Evolutionary conservation across 2,797 vertebrate genomes (phyloP), one percentile per base, ranked within the genome.

Genomic region (Xiphorhynchus erythropygius): DNA sequence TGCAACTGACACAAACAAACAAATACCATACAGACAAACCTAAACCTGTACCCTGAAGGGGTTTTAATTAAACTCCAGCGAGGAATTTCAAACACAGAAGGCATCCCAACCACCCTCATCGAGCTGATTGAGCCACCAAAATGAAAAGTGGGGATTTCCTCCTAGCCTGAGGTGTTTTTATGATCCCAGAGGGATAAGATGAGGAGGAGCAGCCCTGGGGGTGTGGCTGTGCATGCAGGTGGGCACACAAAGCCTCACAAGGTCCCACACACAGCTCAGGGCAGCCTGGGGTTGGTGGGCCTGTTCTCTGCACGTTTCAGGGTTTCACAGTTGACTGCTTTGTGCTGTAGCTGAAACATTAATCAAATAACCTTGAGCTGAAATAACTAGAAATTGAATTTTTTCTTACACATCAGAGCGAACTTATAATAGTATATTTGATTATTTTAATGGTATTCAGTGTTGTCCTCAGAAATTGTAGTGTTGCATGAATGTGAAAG

Each of bases 261-360:
- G 32, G 21, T 49, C 55, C 67, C 42, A 9, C 50, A 11, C 28
- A 52, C 18, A 14, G 8, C 47, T 24, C 47, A 25, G 47, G 49
- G 60, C 80, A 86, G 16, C 24, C 91, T 62, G 69, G 46, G 37
- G 17, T 75, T 70, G 81, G 62, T 13, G 65, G 79, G 65, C 30
- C 82, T 55, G 1, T 55, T 24, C 88, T 83, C 71, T 65, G 49
- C 55, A 64, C 35, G 17, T 81, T 90, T 24, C 82, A 81, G 55
- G 41, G 56, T 87, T 95, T 79, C 46, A 70, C 79, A 95, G 87
- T 63, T 84, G 44, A 75, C 90, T 94, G 44, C 88, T 65, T 74
- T 37, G 46, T 90, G 65, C 86, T 80, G 63, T 21, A 89, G 85
- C 76, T 77, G 42, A 89, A 93, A 90, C 27, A 19, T 82, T 59